Evolutionary conservation across 1,140 invertebrate species (phyloP).

Genomic region (Drosophila watanabei): DNA sequence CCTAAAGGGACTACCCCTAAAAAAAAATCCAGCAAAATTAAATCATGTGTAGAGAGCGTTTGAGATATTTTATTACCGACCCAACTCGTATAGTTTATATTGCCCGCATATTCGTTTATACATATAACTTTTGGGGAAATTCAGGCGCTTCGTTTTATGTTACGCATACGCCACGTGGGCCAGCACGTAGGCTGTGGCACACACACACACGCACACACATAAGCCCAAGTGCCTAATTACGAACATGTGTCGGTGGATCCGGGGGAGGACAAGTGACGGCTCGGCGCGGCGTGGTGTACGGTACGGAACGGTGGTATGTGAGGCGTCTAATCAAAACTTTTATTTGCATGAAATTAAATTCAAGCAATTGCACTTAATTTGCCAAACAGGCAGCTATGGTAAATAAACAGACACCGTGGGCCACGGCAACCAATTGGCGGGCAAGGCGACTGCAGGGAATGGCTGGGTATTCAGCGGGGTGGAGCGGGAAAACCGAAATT

Average conservation of each 20-base stretch:
- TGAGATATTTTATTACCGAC: constrained; percentile 47
- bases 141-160: constrained; percentile 53
- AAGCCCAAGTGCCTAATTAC: constrained; percentile 76
- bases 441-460: background rate
- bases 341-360: constrained; percentile 85
- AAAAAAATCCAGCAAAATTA: constrained; percentile 32
- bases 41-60: constrained; percentile 27
- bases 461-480: background rate
- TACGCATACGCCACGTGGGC: constrained; percentile 61
- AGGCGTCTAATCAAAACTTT: constrained; percentile 81
- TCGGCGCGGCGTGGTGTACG: background rate
- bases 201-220: constrained; percentile 10
- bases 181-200: constrained; percentile 49
- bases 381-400: constrained; percentile 75
- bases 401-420: constrained; percentile 73
- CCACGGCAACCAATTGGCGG: constrained; percentile 22
- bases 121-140: constrained; percentile 29
- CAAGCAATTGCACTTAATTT: constrained; percentile 85
- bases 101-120: constrained; percentile 28
- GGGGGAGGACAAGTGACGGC: constrained; percentile 7
- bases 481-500: constrained; percentile 57
- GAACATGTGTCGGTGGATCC: constrained; percentile 67
- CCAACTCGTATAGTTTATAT: constrained; percentile 48
- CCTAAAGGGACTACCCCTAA: background rate
- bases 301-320: background rate